Base-by-base conservation (phyloP, 2,888 invertebrate genomes). In the Platynereis dumerilii region DNA sequence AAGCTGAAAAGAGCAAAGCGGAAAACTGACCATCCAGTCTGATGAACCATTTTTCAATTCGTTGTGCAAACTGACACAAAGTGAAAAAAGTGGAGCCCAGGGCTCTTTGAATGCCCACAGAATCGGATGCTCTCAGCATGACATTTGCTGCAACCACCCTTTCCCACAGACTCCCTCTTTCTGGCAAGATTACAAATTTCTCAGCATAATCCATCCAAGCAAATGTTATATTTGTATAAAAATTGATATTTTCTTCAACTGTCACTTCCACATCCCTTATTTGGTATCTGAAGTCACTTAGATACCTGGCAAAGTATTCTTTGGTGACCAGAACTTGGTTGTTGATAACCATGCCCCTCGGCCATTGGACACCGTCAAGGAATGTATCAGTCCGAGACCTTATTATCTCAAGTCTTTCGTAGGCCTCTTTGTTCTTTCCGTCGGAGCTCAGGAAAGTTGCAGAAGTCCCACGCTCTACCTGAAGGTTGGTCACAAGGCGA, bases 91-190 rank as follows among this genome's bases (percentile, higher is more conserved):
- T 65, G 5, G 69, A 39, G 0, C 69, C 69, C 3, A 69, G 67
- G 15, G 69, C 69, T 22, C 69, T 60, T 59, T 66, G 66, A 34
- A 70, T 64, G 27, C 70, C 70, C 1, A 66, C 39, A 15, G 64
- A 64, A 48, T 70, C 70, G n/a, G 64, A 44, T 3, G 60, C 64
- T 26, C 57, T 34, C 42, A 69, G 28, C 61, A 70, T 60, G 39
- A 54, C 27, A 20, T 52, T 39, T 22, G 55, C 45, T 15, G 68
- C 58, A 22, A 66, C 55, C 34, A 64, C 56, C 26, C 59, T 52
- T 7, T 34, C 17, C 68, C 68, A 68, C 27, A 69, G 45, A 22
- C 42, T 52, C 15, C 59, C 59, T 5, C 24, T 26, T 29, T 60
- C 57, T 2, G 68, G 68, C 34, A 69, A 24, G 0, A 28, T 34